Base-by-base conservation (phyloP, 2,888 invertebrate genomes). In the Clivina fossor region DNA sequence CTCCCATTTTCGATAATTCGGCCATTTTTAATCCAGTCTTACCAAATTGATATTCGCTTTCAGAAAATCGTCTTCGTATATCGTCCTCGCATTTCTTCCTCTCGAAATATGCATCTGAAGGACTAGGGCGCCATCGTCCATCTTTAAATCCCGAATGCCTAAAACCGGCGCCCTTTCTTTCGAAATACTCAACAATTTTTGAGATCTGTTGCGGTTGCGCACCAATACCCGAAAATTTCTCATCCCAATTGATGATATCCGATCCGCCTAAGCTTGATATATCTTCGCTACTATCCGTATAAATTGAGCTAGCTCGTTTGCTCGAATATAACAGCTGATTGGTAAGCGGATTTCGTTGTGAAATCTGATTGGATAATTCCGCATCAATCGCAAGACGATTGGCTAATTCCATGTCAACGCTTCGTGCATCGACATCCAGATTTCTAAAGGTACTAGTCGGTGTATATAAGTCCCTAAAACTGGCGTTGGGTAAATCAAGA, bases 101-200 rank as follows among this genome's bases (percentile, higher is more conserved):
- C 8, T 55, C 55, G 38, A 47, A 55, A 43, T 43, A 43, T 3
- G 72, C 71, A 41, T 73, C 72, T 7, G 71, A 65, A 18, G 74
- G 71, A 61, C 69, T 71, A 5, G 72, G 63, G 56, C 71, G 71
- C 59, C 70, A 63, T 2, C 71, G 68, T 7, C 71, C 68, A 44
- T 75, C 68, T 26, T 72, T 72, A 26, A 71, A 71, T 7, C 75
- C 72, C 1, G 78, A 69, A 66, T 80, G 78, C 62, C 78, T 73
- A 66, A 80, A 76, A 60, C 76, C 78, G 19, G 80, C 81, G 44
- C 84, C 84, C 69, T 90, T 87, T 41, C 88, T 78, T 74, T 93
- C 92, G 73, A 93, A 92, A 72, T 92, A 92, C 67, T 92, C 91
- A 20, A 93, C 92, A 63, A 92, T 92, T 68, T 85, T 84, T 43